Conservation (phyloP, 2,888 invertebrate genomes). For the Acleris emargana region DNA sequence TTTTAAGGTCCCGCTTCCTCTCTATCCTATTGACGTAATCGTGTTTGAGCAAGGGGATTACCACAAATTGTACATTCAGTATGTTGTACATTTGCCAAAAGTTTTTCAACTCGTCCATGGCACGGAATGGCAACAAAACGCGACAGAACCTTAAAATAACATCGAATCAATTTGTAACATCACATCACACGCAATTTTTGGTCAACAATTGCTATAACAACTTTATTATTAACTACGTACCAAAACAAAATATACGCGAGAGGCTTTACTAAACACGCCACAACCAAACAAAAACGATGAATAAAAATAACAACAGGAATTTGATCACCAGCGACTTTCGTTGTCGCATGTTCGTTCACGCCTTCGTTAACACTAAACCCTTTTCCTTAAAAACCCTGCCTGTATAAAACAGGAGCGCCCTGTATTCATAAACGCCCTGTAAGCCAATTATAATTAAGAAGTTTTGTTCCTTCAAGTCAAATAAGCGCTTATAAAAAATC, state of each 20-base stretch:
- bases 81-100: slow-evolving; percentile 11
- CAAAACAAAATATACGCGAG: slow-evolving; percentile 22
- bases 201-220: slow-evolving; percentile 33
- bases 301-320: background rate
- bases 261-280: slow-evolving; percentile 5
- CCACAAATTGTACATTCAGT: slow-evolving; percentile 1
- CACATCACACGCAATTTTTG: slow-evolving; percentile 27
- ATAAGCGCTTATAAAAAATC: too few relatives aligned
- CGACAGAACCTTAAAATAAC: slow-evolving; percentile 13
- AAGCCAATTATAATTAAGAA: too few relatives aligned
- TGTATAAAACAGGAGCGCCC: too few relatives aligned
- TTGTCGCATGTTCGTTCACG: too few relatives aligned
- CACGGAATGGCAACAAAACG: slow-evolving; percentile 8
- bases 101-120: slow-evolving; percentile 18
- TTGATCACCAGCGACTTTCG: too few relatives aligned
- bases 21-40: background rate
- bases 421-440: too few relatives aligned
- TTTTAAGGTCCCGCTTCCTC: slow-evolving; percentile 10
- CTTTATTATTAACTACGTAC: slow-evolving; percentile 22
- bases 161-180: slow-evolving; percentile 18
- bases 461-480: too few relatives aligned
- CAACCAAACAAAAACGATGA: background rate
- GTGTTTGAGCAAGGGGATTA: background rate
- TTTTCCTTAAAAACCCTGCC: too few relatives aligned
- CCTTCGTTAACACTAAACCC: too few relatives aligned